phyloP scores from a whole-genome alignment of 2,797 vertebrate genomes.

The Chiloscyllium punctatum region DNA sequence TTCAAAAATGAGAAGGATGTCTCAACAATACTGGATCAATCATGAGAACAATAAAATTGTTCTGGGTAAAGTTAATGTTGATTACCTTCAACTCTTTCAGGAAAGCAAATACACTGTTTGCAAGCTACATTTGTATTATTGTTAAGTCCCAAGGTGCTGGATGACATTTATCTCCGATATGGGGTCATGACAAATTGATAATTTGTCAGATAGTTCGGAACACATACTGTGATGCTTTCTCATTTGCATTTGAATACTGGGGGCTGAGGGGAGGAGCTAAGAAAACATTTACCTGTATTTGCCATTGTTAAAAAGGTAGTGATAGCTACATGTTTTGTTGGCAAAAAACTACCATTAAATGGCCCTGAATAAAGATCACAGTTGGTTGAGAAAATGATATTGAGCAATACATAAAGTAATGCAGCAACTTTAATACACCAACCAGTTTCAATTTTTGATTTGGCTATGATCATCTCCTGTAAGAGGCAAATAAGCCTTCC shows the following conservation, averaged over 20 bases:
- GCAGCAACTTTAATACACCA: not conserved
- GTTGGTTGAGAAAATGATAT: not conserved
- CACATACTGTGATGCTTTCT: not conserved
- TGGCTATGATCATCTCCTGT: not conserved
- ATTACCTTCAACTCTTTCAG: too few relatives aligned
- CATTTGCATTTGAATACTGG: not conserved
- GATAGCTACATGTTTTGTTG: not conserved
- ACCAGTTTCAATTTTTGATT: not conserved
- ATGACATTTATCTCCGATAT: not conserved
- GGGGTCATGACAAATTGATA: not conserved
- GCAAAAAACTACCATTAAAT: not conserved
- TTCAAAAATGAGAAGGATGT: not conserved
- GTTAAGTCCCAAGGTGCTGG: not conserved
- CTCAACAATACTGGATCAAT: not conserved
- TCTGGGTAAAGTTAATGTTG: not conserved
- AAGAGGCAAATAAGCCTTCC: not conserved
- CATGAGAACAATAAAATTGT: not conserved
- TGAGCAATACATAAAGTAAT: not conserved
- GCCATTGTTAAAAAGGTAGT: not conserved
- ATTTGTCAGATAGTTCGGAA: not conserved
- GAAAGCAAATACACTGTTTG: not conserved
- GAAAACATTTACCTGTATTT: too few relatives aligned
- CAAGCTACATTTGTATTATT: not conserved
- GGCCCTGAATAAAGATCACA: not conserved
- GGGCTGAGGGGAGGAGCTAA: too few relatives aligned